Evolutionary conservation across 1,140 invertebrate species (phyloP).

Genomic region (Philotrypesis tridentata): DNA sequence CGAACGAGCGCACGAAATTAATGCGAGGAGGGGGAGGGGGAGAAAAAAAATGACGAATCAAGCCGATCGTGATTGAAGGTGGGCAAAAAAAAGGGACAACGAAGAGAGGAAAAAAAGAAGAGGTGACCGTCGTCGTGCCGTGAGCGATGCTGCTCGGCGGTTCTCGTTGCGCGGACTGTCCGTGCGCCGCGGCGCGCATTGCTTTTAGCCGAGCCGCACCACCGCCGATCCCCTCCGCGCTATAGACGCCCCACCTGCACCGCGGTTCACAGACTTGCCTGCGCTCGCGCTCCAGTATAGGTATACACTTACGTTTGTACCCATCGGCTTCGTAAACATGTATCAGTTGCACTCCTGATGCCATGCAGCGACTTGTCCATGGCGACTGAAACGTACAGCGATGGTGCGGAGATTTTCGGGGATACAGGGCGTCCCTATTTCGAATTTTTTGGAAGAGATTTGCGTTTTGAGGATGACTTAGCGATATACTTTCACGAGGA

Average conservation of each 20-base stretch:
- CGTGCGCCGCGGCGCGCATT: conserved; percentile 23
- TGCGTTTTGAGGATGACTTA: too few species aligned
- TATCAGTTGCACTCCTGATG: background rate
- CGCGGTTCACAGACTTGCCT: background rate
- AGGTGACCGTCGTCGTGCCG: background rate
- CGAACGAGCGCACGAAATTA: background rate
- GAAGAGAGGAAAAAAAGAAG: background rate
- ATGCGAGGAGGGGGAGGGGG: background rate
- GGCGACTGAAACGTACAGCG: too few species aligned
- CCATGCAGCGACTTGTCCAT: too few species aligned
- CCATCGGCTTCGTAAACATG: background rate
- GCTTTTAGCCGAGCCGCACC: conserved; percentile 46
- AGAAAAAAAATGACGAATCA: background rate
- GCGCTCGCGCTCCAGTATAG: too few species aligned
- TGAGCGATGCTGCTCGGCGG: conserved; percentile 22
- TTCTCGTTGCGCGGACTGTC: conserved; percentile 33
- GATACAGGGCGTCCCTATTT: too few species aligned
- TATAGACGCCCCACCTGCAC: background rate
- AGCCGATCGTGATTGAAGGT: background rate
- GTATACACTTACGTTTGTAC: too few species aligned
- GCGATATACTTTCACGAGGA: too few species aligned
- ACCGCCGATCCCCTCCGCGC: conserved; percentile 18
- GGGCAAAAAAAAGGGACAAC: background rate
- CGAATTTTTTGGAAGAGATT: too few species aligned
- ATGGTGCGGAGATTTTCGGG: too few species aligned